These are phyloP conservation scores for Macropus fuliginosus DNA, from an alignment of 2,797 vertebrate species.

Conservation along the genomic window DNA sequence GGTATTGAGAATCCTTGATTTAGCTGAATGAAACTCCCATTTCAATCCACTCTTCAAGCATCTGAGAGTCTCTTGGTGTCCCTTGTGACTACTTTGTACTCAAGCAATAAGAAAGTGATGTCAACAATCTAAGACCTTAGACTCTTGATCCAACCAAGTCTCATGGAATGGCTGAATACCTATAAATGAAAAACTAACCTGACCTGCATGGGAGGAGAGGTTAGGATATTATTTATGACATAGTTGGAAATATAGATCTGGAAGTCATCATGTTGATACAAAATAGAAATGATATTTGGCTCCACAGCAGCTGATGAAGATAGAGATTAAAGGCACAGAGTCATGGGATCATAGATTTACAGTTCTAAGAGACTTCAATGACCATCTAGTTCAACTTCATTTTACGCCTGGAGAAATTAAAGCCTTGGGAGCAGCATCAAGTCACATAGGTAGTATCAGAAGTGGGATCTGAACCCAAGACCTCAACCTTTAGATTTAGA, in stretches of 20 bases:
- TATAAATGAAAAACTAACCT: neutral
- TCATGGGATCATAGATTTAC: neutral
- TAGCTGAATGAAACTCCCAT: neutral
- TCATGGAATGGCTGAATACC: neutral
- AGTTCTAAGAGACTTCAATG: neutral
- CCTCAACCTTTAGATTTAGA: neutral
- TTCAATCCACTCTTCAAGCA: neutral
- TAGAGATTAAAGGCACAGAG: neutral
- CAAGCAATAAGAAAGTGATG: neutral
- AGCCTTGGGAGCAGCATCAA: neutral
- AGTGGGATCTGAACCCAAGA: neutral
- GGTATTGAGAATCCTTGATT: neutral
- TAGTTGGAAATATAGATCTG: neutral
- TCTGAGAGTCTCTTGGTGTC: neutral
- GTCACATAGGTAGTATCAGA: neutral
- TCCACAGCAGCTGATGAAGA: neutral
- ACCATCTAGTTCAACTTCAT: no score
- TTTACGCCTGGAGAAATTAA: neutral
- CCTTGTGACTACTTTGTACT: neutral
- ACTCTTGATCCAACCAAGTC: neutral
- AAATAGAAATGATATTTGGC: neutral
- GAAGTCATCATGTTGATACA: neutral
- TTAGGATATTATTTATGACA: neutral
- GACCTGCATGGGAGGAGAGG: neutral
- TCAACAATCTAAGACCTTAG: neutral